Evolutionary conservation across 2,113 vertebrate genomes (phyloP).

Genomic region (Fukomys damarensis): DNA sequence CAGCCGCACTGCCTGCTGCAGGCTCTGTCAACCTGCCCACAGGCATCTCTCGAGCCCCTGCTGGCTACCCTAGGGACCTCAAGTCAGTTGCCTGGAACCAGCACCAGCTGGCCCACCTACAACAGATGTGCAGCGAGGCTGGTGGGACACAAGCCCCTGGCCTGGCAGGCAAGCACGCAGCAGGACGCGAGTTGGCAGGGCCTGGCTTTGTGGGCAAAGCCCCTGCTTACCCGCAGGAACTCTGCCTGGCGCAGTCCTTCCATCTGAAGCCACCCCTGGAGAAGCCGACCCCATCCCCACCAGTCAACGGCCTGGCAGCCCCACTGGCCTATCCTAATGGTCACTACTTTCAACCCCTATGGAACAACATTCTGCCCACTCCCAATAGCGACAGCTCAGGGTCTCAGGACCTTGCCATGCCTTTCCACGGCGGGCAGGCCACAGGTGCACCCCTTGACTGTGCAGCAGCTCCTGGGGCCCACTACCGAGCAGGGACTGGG

Average conservation of each 20-base stretch:
- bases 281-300: slow-evolving; percentile 96
- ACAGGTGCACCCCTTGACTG: slow-evolving; percentile 94
- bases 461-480: slow-evolving; percentile 90
- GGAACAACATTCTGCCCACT: slow-evolving; percentile 98
- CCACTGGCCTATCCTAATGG: slow-evolving; percentile 95
- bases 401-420: slow-evolving; percentile 96
- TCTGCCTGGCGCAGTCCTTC: slow-evolving; percentile 96
- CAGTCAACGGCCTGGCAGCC: slow-evolving; percentile 94
- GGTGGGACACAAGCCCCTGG: slow-evolving; percentile 87
- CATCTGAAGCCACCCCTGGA: slow-evolving; percentile 94
- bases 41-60: slow-evolving; percentile 92
- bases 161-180: slow-evolving; percentile 90
- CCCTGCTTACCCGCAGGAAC: slow-evolving; percentile 93
- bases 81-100: slow-evolving; percentile 96
- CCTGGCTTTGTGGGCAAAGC: slow-evolving; percentile 92
- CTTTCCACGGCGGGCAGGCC: slow-evolving; percentile 93
- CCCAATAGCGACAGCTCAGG: slow-evolving; percentile 99
- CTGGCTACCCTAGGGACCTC: slow-evolving; percentile 93
- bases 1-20: slow-evolving; percentile 86
- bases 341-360: slow-evolving; percentile 97
- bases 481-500: slow-evolving; percentile 93
- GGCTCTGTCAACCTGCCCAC: slow-evolving; percentile 88
- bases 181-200: slow-evolving; percentile 88
- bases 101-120: slow-evolving; percentile 94
- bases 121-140: slow-evolving; percentile 93